A percentile compares a stretch with the other conserved stretches of the same genome.
Evolutionary conservation across 1,140 invertebrate genomes (phyloP).

Genomic region (Ceratosolen fusciceps): DNA sequence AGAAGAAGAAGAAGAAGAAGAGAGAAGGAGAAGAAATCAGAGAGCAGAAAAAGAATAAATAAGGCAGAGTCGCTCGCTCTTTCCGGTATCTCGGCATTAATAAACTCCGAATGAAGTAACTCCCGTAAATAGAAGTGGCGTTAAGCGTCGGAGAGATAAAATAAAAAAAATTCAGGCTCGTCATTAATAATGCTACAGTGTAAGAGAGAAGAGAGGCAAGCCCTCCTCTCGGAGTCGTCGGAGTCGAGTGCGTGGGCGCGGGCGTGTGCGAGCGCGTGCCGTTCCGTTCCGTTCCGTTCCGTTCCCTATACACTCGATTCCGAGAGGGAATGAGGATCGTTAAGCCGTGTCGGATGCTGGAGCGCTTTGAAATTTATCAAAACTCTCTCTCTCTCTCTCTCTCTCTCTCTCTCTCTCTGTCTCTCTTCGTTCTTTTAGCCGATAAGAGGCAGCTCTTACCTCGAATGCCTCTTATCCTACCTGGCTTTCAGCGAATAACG

Average conservation of each 20-base stretch:
- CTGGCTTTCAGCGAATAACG: neutral
- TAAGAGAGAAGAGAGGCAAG: neutral
- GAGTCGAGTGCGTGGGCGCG: neutral
- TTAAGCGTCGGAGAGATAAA: neutral
- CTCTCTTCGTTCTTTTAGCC: neutral
- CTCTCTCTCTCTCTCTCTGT: too few relatives aligned
- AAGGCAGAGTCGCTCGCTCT: too few relatives aligned
- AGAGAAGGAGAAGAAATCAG: neutral
- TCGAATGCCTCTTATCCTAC: neutral
- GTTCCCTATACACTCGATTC: too few relatives aligned
- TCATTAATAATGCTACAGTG: slow-evolving; percentile 11
- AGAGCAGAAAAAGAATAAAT: too few relatives aligned
- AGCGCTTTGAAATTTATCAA: slow-evolving; percentile 20
- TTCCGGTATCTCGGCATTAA: neutral
- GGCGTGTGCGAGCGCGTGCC: slow-evolving; percentile 34
- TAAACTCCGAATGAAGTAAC: neutral
- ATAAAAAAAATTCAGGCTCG: neutral
- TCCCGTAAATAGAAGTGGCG: neutral
- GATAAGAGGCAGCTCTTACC: neutral
- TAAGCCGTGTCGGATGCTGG: neutral
- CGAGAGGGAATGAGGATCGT: slow-evolving; percentile 9
- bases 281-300: slow-evolving; percentile 28
- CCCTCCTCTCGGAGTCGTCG: too few relatives aligned
- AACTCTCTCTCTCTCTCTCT: neutral
- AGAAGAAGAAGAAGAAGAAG: neutral